A percentile compares a stretch with the other conserved stretches of the same genome.
These are phyloP conservation scores for Pavo muticus DNA, from an alignment of 2,113 vertebrate genomes.

Conservation along the genomic window DNA sequence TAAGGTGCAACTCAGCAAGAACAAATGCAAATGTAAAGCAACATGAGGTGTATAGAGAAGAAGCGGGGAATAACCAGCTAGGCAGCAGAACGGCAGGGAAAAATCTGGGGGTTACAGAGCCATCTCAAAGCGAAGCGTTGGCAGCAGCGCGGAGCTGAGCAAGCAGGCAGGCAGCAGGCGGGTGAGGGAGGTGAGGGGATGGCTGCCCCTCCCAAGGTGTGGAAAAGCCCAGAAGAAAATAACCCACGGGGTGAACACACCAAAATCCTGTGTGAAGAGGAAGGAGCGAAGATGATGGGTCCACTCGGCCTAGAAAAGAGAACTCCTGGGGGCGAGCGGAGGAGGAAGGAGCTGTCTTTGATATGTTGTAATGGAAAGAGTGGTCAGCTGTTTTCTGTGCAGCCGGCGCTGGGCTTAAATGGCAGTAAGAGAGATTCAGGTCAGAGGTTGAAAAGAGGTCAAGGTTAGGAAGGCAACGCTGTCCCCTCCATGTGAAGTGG, in stretches of 20 bases:
- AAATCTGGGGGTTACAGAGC: neutral
- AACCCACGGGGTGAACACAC: neutral
- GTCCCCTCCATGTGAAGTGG: neutral
- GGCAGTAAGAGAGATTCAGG: neutral
- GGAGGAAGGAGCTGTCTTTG: neutral
- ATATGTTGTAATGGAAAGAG: slow-evolving; percentile 39
- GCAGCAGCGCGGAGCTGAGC: neutral
- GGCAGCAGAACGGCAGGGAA: slow-evolving; percentile 3
- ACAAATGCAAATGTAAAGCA: slow-evolving; percentile 33
- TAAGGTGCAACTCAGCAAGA: slow-evolving; percentile 24
- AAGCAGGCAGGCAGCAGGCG: neutral
- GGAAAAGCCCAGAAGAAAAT: neutral
- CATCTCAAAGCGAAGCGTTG: neutral
- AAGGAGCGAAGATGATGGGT: neutral
- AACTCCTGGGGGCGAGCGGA: neutral
- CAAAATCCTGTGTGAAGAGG: neutral
- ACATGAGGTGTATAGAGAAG: neutral
- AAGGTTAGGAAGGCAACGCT: neutral
- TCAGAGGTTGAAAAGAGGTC: neutral
- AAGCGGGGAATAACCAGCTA: neutral
- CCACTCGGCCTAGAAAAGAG: slow-evolving; percentile 15
- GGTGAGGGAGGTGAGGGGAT: neutral
- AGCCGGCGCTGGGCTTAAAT: neutral
- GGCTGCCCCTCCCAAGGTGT: neutral
- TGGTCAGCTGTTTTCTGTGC: neutral